These are phyloP conservation scores for Orientallactaga sibirica DNA, from an alignment of 2,797 vertebrate species.

Conservation along the genomic window DNA sequence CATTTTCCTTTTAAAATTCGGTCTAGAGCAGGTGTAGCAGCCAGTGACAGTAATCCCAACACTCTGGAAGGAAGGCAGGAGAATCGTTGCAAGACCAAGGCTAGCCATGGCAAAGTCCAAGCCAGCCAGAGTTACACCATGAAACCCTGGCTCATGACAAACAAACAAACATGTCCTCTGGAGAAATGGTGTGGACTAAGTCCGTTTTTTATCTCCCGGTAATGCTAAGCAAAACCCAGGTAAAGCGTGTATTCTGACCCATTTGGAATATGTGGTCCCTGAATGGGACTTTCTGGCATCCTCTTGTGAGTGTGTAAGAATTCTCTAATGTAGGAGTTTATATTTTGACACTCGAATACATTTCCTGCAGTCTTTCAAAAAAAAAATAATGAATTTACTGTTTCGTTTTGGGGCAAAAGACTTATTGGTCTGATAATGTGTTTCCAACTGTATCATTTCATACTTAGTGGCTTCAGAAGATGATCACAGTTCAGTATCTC, in stretches of 20 bases:
- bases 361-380: slow-evolving; percentile 20
- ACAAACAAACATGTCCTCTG: neutral
- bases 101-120: neutral
- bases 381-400: slow-evolving; percentile 35
- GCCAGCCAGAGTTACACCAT: neutral
- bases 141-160: neutral
- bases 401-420: slow-evolving; percentile 6
- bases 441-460: slow-evolving; percentile 24
- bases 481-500: neutral
- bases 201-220: neutral
- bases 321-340: neutral
- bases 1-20: slow-evolving; percentile 20
- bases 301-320: slow-evolving; percentile 33
- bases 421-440: neutral
- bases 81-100: too few relatives aligned
- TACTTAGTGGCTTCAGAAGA: neutral
- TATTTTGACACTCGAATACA: slow-evolving; percentile 35
- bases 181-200: neutral
- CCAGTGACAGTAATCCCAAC: too few relatives aligned
- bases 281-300: neutral
- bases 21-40: too few relatives aligned
- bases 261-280: neutral
- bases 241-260: neutral
- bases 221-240: neutral
- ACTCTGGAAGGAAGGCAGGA: too few relatives aligned